These are phyloP conservation scores for Muntiacus reevesi DNA, from an alignment of 2,113 vertebrate species.

Conservation along the genomic window DNA sequence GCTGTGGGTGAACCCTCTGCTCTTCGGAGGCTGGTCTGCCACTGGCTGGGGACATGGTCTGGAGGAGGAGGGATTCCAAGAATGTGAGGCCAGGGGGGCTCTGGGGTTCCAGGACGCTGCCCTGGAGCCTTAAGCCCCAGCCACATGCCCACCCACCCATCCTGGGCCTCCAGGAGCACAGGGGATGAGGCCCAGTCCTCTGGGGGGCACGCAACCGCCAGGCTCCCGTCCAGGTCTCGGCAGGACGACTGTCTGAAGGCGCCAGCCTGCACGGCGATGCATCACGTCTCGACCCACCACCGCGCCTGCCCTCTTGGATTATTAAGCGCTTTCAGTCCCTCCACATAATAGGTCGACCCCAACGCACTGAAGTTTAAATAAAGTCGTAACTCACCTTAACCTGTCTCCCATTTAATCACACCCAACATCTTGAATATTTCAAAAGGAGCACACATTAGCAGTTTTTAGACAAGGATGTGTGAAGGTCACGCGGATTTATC, in stretches of 20 bases:
- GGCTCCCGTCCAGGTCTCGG: background rate
- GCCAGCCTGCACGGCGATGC: rapidly evolving
- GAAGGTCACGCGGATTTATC: background rate
- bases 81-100: rapidly evolving
- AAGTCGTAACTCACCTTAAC: background rate
- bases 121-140: rapidly evolving
- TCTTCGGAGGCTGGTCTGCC: background rate
- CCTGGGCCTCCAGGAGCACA: rapidly evolving
- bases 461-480: background rate
- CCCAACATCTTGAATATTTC: background rate
- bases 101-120: rapidly evolving
- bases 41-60: background rate
- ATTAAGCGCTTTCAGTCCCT: background rate
- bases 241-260: background rate
- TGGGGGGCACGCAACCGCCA: rapidly evolving
- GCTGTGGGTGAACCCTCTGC: rapidly evolving
- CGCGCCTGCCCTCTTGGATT: background rate
- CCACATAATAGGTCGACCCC: background rate
- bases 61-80: background rate
- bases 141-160: rapidly evolving
- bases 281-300: background rate
- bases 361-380: background rate
- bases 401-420: background rate
- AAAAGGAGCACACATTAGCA: background rate
- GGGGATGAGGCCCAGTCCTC: rapidly evolving